Evolutionary conservation across 2,888 invertebrate species (phyloP), one percentile per base, ranked within the genome.

Genomic region (Erannis defoliaria): DNA sequence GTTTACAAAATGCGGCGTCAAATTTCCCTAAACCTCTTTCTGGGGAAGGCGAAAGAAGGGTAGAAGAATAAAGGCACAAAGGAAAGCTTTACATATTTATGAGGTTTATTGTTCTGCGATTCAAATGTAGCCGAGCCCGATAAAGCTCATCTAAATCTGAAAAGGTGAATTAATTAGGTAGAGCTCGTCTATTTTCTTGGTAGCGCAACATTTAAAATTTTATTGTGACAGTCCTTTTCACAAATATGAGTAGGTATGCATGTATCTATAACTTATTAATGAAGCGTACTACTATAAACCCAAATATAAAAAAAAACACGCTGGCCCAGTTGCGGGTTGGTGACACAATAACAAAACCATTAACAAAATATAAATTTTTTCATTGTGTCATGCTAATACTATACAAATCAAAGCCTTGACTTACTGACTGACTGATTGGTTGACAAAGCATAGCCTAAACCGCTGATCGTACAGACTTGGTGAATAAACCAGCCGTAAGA

Each of bases 31-130:
- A 57, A 62, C 35, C 61, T 43, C 45, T 31, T 46, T 54, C 37
- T 31, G 31, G 26, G 48, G 35, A 26, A 60, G 42, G 33, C 42
- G 50, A n/a, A n/a, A n/a, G n/a, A n/a, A 62, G 53, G 57, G 59
- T 56, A 54, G 63, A 59, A 50, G 46, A 56, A 59, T 64, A 64
- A 61, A 66, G 53, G 48, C 49, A 55, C 54, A 55, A 64, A 60
- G 67, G 60, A 62, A 67, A 66, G 42, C 60, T 63, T 60, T 67
- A 66, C 64, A 71, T 71, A 71, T 71, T 67, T 67, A 71, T 66
- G 42, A 67, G 61, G 60, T n/a, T 62, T 64, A 68, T 71, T 70
- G 68, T 68, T 68, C 62, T 62, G 68, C 43, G 56, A 66, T 68
- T 68, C 66, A 66, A 68, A 68, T 65, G 35, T 46, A 16, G 42